Evolutionary conservation across 2,113 vertebrate species (phyloP).

Genomic region (Aplodontia rufa): DNA sequence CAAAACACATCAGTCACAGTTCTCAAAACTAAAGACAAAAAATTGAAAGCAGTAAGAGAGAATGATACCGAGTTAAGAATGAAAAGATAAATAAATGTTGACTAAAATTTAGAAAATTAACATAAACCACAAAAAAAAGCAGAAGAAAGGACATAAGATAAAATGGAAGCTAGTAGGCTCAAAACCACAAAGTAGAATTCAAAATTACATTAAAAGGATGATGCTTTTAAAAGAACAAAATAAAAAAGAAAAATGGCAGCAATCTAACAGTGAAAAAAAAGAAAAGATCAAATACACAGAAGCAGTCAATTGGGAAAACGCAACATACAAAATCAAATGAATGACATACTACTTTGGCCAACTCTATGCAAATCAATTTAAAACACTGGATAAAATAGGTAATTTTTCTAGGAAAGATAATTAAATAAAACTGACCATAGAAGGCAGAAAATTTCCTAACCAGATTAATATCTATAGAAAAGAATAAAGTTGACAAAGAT

Average conservation of each 20-base stretch:
- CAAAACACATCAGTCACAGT: background rate
- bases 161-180: background rate
- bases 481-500: background rate
- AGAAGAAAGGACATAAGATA: background rate
- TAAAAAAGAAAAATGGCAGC: background rate
- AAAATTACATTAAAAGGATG: background rate
- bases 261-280: background rate
- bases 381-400: background rate
- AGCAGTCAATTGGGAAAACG: background rate
- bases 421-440: background rate
- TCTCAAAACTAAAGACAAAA: conserved; percentile 21
- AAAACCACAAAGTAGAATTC: background rate
- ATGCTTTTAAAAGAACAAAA: background rate
- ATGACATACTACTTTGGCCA: background rate
- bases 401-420: background rate
- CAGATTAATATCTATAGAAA: background rate
- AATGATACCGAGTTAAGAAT: background rate
- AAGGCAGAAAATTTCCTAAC: background rate
- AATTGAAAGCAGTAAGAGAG: background rate
- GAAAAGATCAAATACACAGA: background rate
- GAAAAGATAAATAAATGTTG: background rate
- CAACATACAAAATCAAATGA: background rate
- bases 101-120: background rate
- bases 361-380: background rate
- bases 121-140: background rate